Evolutionary conservation across 2,888 invertebrate species (phyloP).

Genomic region (Cecidostiba fungosa): DNA sequence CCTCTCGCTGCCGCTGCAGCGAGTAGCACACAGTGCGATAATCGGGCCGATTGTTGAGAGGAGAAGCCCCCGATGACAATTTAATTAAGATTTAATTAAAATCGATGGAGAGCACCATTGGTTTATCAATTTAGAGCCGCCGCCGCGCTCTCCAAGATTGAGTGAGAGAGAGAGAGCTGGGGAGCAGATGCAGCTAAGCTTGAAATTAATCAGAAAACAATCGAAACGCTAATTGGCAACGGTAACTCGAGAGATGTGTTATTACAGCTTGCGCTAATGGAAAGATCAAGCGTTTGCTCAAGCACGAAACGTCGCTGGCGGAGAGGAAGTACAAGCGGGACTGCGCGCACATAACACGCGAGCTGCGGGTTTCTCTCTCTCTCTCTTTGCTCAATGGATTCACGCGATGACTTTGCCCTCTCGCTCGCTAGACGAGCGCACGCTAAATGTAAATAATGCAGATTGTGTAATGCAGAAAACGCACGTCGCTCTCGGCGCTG

Average conservation of each 20-base stretch:
- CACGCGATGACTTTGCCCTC: slow-evolving; percentile 46
- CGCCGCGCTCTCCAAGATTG: neutral
- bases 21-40: neutral
- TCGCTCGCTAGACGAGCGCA: neutral
- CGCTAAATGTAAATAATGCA: slow-evolving; percentile 50
- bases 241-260: slow-evolving; percentile 45
- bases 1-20: neutral
- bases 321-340: slow-evolving; percentile 2
- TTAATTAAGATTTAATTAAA: slow-evolving; percentile 8
- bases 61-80: neutral
- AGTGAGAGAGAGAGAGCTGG: too few species aligned
- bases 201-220: slow-evolving; percentile 54
- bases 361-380: slow-evolving; percentile 21
- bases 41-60: slow-evolving; percentile 1
- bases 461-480: slow-evolving; percentile 23
- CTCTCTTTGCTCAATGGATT: slow-evolving; percentile 13
- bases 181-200: neutral
- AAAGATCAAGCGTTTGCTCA: slow-evolving; percentile 58
- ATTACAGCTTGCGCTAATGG: slow-evolving; percentile 59
- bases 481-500: too few species aligned
- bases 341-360: slow-evolving; percentile 34
- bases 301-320: slow-evolving; percentile 45
- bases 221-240: slow-evolving; percentile 56
- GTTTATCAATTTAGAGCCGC: neutral
- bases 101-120: neutral